Base-by-base conservation (phyloP, 2,113 vertebrate species). In the Cryptomyrus ogoouensis region DNA sequence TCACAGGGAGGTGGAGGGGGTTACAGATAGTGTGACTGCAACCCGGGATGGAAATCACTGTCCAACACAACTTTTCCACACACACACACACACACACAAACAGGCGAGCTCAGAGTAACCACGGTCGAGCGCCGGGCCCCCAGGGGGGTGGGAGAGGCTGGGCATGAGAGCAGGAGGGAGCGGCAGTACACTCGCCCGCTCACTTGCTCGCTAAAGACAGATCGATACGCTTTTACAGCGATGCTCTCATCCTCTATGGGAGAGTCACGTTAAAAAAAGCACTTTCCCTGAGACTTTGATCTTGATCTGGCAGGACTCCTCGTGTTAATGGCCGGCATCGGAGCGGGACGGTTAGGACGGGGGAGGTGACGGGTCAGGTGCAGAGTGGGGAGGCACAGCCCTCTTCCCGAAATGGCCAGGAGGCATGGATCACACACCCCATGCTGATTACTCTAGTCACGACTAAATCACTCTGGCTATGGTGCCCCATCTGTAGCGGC, bases 391-490 rank as follows among this genome's bases (percentile, higher is more conserved):
- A 35, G n/a, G n/a, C 27, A 70, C 62, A 70, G n/a, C n/a, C 9
- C n/a, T 66, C 62, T 66, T 27, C n/a, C 62, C 3, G 27, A 70
- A 70, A 70, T 2, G 74, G 31, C 15, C 70, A 35, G 47, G 5
- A 39, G 44, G 35, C 31, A 3, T 70, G 70, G 42, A 50, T 31
- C 39, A 24, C 66, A 49, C 46, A 21, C 3, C 13, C 66, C 8
- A 8, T 42, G 70, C 49, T 83, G 49, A 89, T 89, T 56, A 53
- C 88, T 83, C 31, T 3, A 83, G 88, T 89, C 74, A 53, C 8
- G 39, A 24, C 88, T 83, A 89, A 89, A 83, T 50, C 27, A 56
- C 88, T 83, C 17, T 12, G 70, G 27, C 21, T 35, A 53, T 83
- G 70, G 49, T 50, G 19, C 4, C 52, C 46, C 21, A 6, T 50